phyloP scores from a whole-genome alignment of 2,888 invertebrate species.

The Andrena fulva region DNA sequence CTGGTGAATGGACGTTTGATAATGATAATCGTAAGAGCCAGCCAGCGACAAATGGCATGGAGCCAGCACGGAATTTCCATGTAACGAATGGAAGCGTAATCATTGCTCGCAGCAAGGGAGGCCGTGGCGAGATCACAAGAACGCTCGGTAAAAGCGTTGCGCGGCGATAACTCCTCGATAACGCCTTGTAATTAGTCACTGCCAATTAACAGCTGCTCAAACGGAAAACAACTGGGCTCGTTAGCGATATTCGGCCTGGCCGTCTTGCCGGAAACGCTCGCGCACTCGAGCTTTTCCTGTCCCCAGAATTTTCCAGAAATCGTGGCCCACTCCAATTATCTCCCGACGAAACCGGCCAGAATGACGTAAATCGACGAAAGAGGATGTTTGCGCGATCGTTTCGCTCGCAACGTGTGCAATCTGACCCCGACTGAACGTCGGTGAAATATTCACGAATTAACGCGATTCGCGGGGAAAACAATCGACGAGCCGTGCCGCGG shows the following conservation, averaged over 20 bases:
- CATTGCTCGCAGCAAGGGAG: slow-evolving; percentile 33
- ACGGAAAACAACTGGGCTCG: slow-evolving; percentile 82
- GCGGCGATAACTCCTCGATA: slow-evolving; percentile 78
- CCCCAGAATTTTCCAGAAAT: slow-evolving; percentile 5
- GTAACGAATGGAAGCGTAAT: slow-evolving; percentile 52
- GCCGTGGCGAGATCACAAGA: slow-evolving; percentile 44
- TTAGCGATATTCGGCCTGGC: slow-evolving; percentile 64
- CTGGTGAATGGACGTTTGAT: slow-evolving; percentile 14
- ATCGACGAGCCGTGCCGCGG: slow-evolving; percentile 5
- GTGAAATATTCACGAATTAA: slow-evolving; percentile 5
- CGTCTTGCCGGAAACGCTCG: slow-evolving; percentile 65
- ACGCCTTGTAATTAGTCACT: slow-evolving; percentile 84
- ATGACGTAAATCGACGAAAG: slow-evolving; percentile 20
- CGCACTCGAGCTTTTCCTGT: slow-evolving; percentile 23
- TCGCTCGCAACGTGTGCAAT: neutral
- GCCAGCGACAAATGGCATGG: neutral
- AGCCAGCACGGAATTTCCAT: neutral
- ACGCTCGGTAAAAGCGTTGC: slow-evolving; percentile 54
- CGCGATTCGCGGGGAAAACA: neutral
- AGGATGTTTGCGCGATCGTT: slow-evolving; percentile 3
- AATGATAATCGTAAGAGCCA: neutral
- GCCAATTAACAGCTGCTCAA: slow-evolving; percentile 85
- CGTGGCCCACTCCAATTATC: no score
- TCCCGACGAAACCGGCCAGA: neutral
- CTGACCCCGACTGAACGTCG: slow-evolving; percentile 17